Conservation (phyloP, 2,113 vertebrate species). For the Megaceryle torquata region DNA sequence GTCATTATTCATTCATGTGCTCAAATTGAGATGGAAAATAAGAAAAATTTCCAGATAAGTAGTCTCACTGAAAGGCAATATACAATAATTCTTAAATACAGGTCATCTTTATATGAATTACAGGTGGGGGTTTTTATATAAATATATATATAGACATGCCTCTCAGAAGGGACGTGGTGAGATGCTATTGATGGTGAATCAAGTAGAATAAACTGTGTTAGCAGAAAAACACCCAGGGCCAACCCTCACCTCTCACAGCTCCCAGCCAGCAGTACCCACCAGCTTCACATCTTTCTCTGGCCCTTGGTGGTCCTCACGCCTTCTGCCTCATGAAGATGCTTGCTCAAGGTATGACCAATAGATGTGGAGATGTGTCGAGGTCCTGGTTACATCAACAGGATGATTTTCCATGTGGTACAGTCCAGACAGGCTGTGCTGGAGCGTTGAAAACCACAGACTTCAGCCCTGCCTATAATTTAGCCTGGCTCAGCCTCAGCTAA, state of each 20-base stretch:
- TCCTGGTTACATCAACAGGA: accelerated
- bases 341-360: accelerated
- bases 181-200: not conserved
- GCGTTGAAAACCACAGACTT: not conserved
- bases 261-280: not conserved
- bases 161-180: accelerated
- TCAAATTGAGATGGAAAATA: not conserved
- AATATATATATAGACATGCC: accelerated
- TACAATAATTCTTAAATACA: not conserved
- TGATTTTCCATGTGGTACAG: accelerated
- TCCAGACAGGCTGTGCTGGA: not conserved
- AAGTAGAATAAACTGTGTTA: accelerated
- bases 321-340: accelerated
- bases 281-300: accelerated
- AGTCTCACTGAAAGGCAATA: not conserved
- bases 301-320: accelerated
- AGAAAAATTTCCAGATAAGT: not conserved
- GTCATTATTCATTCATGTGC: not conserved
- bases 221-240: not conserved
- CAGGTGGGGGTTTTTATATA: accelerated
- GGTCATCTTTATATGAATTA: not conserved
- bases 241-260: not conserved
- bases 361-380: accelerated
- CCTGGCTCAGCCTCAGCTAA: not conserved
- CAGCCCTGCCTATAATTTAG: not conserved